Conservation (phyloP, 2,888 invertebrate genomes). For the Boloria euphrosyne region DNA sequence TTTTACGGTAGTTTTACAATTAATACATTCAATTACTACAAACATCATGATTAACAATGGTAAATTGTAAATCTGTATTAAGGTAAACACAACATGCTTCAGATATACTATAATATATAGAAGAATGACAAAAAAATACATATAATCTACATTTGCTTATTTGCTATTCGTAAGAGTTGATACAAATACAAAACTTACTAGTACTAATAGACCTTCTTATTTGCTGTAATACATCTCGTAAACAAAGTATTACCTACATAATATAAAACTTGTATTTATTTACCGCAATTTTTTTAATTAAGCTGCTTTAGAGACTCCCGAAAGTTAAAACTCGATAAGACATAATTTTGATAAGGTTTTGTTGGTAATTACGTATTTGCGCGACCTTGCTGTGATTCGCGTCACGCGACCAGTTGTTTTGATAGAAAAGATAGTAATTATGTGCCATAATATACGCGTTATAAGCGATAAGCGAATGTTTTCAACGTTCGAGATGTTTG, state of each 20-base stretch:
- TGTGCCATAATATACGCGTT: constrained; percentile 14
- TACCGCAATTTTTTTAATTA: background rate
- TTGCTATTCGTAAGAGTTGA: no score
- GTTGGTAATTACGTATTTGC: constrained; percentile 52
- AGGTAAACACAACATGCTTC: no score
- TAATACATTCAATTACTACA: no score
- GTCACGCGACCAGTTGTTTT: constrained; percentile 27
- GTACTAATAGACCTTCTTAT: no score
- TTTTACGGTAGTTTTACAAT: no score
- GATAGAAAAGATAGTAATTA: constrained; percentile 28
- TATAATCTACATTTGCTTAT: no score
- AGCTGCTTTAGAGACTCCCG: constrained; percentile 25
- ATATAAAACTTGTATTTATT: background rate
- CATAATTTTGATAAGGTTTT: constrained; percentile 58
- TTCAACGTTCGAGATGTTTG: background rate
- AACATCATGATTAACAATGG: no score
- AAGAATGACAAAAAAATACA: no score
- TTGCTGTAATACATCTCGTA: background rate
- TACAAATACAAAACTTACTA: no score
- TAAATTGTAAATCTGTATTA: no score
- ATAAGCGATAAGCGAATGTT: background rate
- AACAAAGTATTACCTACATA: background rate
- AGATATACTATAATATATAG: no score
- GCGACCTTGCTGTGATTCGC: constrained; percentile 44
- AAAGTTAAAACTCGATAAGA: constrained; percentile 45